Conservation (phyloP, 2,113 vertebrate species). For the Apaloderma vittatum region DNA sequence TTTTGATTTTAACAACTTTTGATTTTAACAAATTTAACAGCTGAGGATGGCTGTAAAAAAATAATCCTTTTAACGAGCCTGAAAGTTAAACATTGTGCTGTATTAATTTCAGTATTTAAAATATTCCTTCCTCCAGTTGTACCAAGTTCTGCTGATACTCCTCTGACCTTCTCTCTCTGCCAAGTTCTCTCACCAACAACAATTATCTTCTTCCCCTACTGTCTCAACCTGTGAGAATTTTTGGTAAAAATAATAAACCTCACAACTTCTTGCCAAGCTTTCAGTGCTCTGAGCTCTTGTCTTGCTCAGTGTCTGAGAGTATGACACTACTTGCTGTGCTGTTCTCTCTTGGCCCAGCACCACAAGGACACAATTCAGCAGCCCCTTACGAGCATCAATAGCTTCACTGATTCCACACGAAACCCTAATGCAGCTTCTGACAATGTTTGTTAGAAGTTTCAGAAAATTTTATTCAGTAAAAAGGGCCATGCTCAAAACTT, state of each 20-base stretch:
- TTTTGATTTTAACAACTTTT: neutral
- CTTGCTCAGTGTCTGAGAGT: neutral
- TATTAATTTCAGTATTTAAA: neutral
- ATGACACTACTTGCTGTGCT: neutral
- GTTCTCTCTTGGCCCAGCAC: neutral
- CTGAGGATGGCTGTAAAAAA: neutral
- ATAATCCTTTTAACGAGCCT: neutral
- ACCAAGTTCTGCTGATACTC: neutral
- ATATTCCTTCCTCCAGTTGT: neutral
- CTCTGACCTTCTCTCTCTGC: neutral
- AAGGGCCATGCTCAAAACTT: neutral
- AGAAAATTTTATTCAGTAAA: neutral
- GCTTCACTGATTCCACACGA: neutral
- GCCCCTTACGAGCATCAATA: neutral
- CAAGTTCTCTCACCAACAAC: neutral
- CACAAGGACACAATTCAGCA: neutral
- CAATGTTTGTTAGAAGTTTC: neutral
- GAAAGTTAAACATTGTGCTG: neutral
- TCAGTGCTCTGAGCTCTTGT: neutral
- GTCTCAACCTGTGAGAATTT: neutral
- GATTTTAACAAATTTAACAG: too few species aligned
- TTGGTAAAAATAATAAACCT: neutral
- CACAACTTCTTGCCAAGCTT: neutral
- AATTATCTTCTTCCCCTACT: neutral
- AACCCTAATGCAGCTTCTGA: neutral